Conservation (phyloP, 1,140 invertebrate genomes). For the Chionoecetes opilio region DNA sequence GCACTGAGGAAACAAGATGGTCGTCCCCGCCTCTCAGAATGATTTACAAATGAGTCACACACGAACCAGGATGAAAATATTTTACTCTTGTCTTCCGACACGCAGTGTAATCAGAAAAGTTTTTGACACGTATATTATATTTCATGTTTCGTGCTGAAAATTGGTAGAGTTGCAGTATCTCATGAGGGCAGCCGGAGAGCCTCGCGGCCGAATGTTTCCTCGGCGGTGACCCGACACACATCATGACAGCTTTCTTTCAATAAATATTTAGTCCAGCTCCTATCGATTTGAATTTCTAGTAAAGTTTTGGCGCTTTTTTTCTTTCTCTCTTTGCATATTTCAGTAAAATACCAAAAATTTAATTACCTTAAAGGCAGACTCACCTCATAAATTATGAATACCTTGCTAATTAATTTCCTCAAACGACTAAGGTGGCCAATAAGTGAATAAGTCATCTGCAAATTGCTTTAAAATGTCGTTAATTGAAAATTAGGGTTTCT, state of each 20-base stretch:
- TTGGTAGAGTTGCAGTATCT: no score
- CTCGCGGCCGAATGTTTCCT: no score
- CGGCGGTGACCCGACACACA: no score
- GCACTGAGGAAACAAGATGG: no score
- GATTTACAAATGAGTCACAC: no score
- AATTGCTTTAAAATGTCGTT: constrained; percentile 11
- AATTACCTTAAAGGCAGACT: not conserved
- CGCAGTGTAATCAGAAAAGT: no score
- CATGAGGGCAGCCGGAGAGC: no score
- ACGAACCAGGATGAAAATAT: no score
- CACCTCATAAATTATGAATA: not conserved
- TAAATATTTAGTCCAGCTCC: not conserved
- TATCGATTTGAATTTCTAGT: not conserved
- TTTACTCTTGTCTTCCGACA: no score
- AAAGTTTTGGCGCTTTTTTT: not conserved
- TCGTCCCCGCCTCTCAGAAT: no score
- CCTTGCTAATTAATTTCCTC: constrained; percentile 29
- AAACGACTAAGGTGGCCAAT: not conserved
- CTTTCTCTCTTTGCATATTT: not conserved
- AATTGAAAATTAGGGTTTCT: not conserved
- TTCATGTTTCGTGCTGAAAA: no score
- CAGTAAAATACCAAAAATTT: not conserved
- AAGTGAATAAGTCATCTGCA: constrained; percentile 21
- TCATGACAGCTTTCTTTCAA: not conserved
- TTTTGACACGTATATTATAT: no score